These are phyloP conservation scores for Phenganax marumi DNA, from an alignment of 92 coral and sea anemone genomes.

Conservation along the genomic window DNA sequence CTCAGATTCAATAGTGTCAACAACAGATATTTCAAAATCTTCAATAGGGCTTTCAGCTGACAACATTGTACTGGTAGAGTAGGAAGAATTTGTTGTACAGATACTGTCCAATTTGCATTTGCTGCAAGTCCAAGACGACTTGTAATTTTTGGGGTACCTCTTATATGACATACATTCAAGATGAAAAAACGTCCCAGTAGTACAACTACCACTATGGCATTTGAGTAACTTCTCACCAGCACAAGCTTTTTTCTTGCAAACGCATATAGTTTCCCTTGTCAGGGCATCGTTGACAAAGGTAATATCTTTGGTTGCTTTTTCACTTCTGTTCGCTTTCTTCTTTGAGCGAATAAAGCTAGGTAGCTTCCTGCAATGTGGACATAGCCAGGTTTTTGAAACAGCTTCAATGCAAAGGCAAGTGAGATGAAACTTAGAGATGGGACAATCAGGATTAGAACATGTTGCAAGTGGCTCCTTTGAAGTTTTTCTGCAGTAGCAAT, in stretches of 20 bases:
- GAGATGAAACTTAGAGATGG: slow-evolving; percentile 54
- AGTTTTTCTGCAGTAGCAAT: slow-evolving; percentile 58
- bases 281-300: neutral
- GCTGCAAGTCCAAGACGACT: slow-evolving; percentile 58
- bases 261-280: slow-evolving; percentile 19
- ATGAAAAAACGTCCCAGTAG: slow-evolving; percentile 52
- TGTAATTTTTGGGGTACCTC: slow-evolving; percentile 48
- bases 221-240: slow-evolving; percentile 50
- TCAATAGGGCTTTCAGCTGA: no score
- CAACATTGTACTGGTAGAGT: no score
- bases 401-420: slow-evolving; percentile 49
- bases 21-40: no score
- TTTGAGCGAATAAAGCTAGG: slow-evolving; percentile 39
- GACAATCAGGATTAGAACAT: slow-evolving; percentile 58
- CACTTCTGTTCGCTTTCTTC: slow-evolving; percentile 20
- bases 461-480: slow-evolving; percentile 36
- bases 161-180: slow-evolving; percentile 55
- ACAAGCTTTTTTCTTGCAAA: slow-evolving; percentile 47
- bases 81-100: no score
- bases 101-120: slow-evolving; percentile 45
- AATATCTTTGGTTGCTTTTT: neutral
- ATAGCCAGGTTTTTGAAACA: slow-evolving; percentile 61
- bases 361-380: slow-evolving; percentile 61
- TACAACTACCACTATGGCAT: slow-evolving; percentile 49
- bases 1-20: no score